Evolutionary conservation across 2,113 vertebrate species (phyloP).

Genomic region (Toxotes jaculatrix): DNA sequence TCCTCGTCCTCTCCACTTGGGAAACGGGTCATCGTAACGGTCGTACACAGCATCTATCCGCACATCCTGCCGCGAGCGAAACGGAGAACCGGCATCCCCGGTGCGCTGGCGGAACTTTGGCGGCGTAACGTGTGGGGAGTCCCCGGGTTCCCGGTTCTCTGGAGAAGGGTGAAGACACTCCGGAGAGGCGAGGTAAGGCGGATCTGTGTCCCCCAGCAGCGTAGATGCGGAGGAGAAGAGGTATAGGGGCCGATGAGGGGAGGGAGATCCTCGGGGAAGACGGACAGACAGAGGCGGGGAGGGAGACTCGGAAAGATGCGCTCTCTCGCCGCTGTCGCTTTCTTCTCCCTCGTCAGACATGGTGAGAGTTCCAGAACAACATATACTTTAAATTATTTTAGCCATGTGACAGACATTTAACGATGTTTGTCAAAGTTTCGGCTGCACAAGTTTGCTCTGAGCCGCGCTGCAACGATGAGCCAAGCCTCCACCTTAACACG

Average conservation of each 20-base stretch:
- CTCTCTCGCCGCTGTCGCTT: slow-evolving; percentile 71
- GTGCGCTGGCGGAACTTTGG: slow-evolving; percentile 74
- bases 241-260: slow-evolving; percentile 69
- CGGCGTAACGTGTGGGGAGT: slow-evolving; percentile 45
- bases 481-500: slow-evolving; percentile 55
- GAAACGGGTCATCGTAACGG: slow-evolving; percentile 67
- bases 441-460: slow-evolving; percentile 59
- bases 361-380: slow-evolving; percentile 49
- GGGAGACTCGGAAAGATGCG: slow-evolving; percentile 67
- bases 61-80: slow-evolving; percentile 57
- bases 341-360: slow-evolving; percentile 84
- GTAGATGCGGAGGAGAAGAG: slow-evolving; percentile 77
- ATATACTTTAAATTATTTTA: slow-evolving; percentile 38
- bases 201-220: slow-evolving; percentile 75
- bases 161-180: slow-evolving; percentile 62
- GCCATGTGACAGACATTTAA: slow-evolving; percentile 49
- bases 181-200: slow-evolving; percentile 68
- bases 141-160: slow-evolving; percentile 38
- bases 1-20: slow-evolving; percentile 73
- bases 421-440: slow-evolving; percentile 67
- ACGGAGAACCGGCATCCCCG: slow-evolving; percentile 59
- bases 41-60: slow-evolving; percentile 55
- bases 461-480: slow-evolving; percentile 27
- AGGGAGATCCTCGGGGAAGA: slow-evolving; percentile 71
- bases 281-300: slow-evolving; percentile 63